phyloP scores from a whole-genome alignment of 35 echinoderm and acorn worm species.

The Heliocidaris erythrogramma region DNA sequence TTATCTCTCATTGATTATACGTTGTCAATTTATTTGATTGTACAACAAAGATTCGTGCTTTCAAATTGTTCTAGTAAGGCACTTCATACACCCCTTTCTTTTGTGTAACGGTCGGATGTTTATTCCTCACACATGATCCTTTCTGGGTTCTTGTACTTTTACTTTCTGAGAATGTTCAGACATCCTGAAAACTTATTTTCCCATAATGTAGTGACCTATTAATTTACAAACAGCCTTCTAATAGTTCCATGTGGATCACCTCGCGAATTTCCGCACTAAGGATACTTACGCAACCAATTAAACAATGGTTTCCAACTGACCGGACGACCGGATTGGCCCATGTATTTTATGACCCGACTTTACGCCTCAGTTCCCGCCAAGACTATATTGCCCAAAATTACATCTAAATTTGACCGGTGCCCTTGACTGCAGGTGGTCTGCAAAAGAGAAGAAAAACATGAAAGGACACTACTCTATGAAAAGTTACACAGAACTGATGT shows the following conservation, averaged over 20 bases:
- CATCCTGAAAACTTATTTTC: background rate
- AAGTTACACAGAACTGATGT: slow-evolving; percentile 42
- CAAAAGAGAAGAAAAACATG: slow-evolving; percentile 15
- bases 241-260: slow-evolving; percentile 25
- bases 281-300: slow-evolving; percentile 28
- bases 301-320: slow-evolving; percentile 17
- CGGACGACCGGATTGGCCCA: slow-evolving; percentile 5
- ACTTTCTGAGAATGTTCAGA: background rate
- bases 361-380: slow-evolving; percentile 7
- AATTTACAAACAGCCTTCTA: slow-evolving; percentile 20
- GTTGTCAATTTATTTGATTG: background rate
- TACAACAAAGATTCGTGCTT: background rate
- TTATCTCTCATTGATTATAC: background rate
- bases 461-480: background rate
- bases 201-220: slow-evolving; percentile 1
- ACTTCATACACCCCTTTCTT: background rate
- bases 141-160: background rate
- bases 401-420: slow-evolving; percentile 3
- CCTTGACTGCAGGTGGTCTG: slow-evolving; percentile 31
- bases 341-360: background rate
- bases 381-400: background rate
- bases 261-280: background rate
- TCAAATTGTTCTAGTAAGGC: background rate
- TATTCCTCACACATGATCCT: background rate
- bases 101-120: background rate